Conservation (phyloP, 2,113 vertebrate species). For the Mohoua ochrocephala region DNA sequence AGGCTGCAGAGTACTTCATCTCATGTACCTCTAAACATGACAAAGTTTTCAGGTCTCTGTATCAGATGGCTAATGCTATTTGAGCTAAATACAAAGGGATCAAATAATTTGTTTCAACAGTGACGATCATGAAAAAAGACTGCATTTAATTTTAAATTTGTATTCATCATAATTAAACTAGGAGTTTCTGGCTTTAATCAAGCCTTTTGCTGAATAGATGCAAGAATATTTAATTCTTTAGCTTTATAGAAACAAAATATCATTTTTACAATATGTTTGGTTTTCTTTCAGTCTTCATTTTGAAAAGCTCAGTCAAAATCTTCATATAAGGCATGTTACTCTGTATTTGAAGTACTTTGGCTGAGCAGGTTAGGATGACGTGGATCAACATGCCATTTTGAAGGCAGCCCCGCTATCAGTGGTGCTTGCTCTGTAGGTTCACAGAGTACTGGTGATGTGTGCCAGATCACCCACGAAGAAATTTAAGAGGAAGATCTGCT, state of each 20-base stretch:
- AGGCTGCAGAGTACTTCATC: background rate
- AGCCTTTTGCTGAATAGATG: background rate
- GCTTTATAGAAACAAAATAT: background rate
- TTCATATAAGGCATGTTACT: background rate
- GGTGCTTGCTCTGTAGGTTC: background rate
- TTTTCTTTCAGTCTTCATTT: background rate
- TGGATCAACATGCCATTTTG: background rate
- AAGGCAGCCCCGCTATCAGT: fast-evolving
- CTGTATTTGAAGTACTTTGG: background rate
- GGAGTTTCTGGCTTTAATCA: background rate
- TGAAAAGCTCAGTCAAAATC: background rate
- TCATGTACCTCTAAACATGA: background rate
- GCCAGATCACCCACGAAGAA: background rate
- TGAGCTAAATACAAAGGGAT: background rate
- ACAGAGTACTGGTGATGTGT: background rate
- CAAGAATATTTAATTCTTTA: background rate
- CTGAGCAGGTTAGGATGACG: background rate
- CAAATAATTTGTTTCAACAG: background rate
- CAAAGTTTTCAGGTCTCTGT: background rate
- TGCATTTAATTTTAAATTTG: background rate
- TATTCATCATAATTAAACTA: background rate
- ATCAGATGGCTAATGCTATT: background rate
- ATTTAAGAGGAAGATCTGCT: background rate
- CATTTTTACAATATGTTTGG: background rate
- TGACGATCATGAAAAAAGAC: background rate